These are phyloP conservation scores for Verasper variegatus DNA, from an alignment of 2,113 vertebrate species.

Conservation along the genomic window DNA sequence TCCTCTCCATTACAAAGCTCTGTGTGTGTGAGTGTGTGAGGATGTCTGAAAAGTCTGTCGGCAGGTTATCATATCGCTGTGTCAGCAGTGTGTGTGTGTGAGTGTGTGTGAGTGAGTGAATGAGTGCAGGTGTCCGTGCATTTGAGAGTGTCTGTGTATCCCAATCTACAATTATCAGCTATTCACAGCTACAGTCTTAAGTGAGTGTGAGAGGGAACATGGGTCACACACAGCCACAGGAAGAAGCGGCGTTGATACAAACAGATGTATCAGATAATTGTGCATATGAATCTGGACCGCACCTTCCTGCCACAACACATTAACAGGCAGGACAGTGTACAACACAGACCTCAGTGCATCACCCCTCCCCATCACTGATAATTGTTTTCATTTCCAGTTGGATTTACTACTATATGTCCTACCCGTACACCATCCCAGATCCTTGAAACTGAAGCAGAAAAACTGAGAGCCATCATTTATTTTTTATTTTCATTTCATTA, in stretches of 20 bases:
- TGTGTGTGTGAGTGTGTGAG: conserved; percentile 13
- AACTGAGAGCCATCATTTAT: background rate
- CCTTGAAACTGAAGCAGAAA: background rate
- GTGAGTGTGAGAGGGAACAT: background rate
- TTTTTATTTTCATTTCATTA: background rate
- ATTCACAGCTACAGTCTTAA: background rate
- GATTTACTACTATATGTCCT: background rate
- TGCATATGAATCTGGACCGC: too few relatives aligned
- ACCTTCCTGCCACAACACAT: too few relatives aligned
- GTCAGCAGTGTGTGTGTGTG: conserved; percentile 57
- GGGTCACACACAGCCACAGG: background rate
- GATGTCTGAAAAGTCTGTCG: conserved; percentile 33
- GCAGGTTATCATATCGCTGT: conserved; percentile 63
- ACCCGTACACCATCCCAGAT: background rate
- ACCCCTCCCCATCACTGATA: background rate
- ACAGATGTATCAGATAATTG: too few relatives aligned
- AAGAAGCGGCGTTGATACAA: too few relatives aligned
- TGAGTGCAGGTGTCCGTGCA: background rate
- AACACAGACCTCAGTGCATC: background rate
- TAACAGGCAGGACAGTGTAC: too few relatives aligned
- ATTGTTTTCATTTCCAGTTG: too few relatives aligned
- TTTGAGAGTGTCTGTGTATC: background rate
- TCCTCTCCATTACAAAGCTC: conserved; percentile 39
- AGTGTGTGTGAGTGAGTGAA: background rate
- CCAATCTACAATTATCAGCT: background rate